Evolutionary conservation across 35 echinoderm and acorn worm species (phyloP).

Genomic region (Anneissia japonica): DNA sequence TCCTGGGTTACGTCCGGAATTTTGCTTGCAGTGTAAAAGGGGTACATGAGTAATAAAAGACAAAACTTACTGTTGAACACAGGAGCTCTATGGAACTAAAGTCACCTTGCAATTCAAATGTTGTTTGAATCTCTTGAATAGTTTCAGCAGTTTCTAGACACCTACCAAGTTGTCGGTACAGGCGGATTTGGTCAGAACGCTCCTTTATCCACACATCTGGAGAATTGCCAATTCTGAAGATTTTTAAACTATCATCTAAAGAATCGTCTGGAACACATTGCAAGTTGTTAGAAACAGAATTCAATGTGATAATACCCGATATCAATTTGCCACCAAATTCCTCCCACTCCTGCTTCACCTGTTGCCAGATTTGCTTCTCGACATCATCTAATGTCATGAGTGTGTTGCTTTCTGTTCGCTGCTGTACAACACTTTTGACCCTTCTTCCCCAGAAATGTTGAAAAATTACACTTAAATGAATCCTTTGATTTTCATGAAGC

Average conservation of each 20-base stretch:
- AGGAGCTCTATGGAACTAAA: not conserved
- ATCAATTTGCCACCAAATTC: not conserved
- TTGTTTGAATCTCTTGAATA: not conserved
- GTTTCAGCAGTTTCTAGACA: not conserved
- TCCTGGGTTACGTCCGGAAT: not conserved
- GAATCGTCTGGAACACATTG: not conserved
- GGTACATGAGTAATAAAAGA: not conserved
- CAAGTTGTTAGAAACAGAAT: not conserved
- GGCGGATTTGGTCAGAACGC: not conserved
- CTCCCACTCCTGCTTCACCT: not conserved
- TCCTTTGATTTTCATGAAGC: not conserved
- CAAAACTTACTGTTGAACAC: not conserved
- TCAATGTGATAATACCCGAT: not conserved
- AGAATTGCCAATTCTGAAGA: not conserved
- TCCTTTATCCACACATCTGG: not conserved
- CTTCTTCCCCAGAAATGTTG: not conserved
- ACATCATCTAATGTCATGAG: slow-evolving; percentile 2
- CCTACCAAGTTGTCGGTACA: not conserved
- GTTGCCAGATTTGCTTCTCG: not conserved
- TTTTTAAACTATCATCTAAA: not conserved
- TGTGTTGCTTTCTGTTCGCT: not conserved
- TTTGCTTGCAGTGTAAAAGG: no score
- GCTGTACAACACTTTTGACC: not conserved
- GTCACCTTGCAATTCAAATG: not conserved
- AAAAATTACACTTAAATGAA: not conserved